phyloP scores from a whole-genome alignment of 2,888 invertebrate genomes.

The Sarcophaga variegata region DNA sequence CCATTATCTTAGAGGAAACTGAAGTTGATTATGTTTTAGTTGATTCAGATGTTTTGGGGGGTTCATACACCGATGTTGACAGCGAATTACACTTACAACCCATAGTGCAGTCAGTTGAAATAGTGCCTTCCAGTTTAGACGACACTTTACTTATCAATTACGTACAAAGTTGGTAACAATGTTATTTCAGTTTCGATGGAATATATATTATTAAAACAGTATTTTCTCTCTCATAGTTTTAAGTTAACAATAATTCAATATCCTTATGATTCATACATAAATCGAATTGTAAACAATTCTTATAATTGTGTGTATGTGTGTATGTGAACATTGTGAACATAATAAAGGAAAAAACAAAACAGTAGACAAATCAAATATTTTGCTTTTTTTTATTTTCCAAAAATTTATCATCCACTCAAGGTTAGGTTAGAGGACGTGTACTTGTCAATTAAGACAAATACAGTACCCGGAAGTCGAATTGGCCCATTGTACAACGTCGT shows the following conservation, averaged over 20 bases:
- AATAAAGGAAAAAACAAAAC: conserved; percentile 9
- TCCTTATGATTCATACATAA: neutral
- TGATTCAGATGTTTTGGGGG: conserved; percentile 71
- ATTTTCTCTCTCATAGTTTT: conserved; percentile 28
- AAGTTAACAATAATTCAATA: conserved; percentile 41
- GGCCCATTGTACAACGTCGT: too few species aligned
- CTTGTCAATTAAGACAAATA: too few species aligned
- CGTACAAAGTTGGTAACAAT: conserved; percentile 72
- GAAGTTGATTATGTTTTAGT: conserved; percentile 77
- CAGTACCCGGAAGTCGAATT: too few species aligned
- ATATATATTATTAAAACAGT: conserved; percentile 39
- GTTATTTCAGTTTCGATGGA: neutral
- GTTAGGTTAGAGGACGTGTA: too few species aligned
- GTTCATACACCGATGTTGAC: conserved; percentile 76
- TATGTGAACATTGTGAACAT: too few species aligned
- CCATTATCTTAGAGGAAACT: conserved; percentile 72
- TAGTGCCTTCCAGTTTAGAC: conserved; percentile 77
- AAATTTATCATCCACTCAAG: too few species aligned
- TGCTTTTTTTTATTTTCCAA: neutral
- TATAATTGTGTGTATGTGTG: too few species aligned
- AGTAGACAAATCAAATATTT: neutral
- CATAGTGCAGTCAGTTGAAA: conserved; percentile 78
- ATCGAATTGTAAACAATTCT: neutral
- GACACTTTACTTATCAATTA: conserved; percentile 76
- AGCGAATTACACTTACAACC: conserved; percentile 78